Base-by-base conservation (phyloP, 2,113 vertebrate species). In the Porphyrio hochstetteri region DNA sequence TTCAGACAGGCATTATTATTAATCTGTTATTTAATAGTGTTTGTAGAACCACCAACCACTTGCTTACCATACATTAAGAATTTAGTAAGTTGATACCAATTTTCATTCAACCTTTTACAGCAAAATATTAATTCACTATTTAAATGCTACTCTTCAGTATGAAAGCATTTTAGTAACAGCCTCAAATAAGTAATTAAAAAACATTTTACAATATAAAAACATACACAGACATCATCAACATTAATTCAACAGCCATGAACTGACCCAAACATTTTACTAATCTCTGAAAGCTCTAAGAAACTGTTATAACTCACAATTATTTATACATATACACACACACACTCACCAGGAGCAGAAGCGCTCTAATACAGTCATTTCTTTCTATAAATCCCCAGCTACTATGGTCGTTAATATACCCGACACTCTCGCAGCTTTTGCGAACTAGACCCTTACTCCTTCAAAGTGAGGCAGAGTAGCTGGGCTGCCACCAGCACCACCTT, bases 301-400 rank as follows among this genome's bases (percentile, higher is more conserved):
- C 10, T 2, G 11, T 1, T 19, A 14, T 23, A 5, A 11, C 17
- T 46, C 3, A 5, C 0, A 8, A 1, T 0, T 1, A 48, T 33
- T 13, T 13, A 40, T 40, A 4, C 13, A 12, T 40, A 18, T 19
- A 18, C 4, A 46, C 17, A 1, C 1, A 11, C 16, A n/a, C 1
- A 2, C 9, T 64, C 2, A 7, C 6, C 25, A 7, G 2, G 0
- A 48, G 3, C 17, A 42, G 6, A 21, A 1, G 9, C 9, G 10
- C 10, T 2, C 10, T 9, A 4, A 9, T 0, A 0, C 17, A 4
- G 1, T 3, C 5, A 23, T 9, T 6, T 11, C 5, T 46, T 15
- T 20, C 13, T 35, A 11, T 38, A 64, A 24, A 5, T 5, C 4
- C 7, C 6, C 5, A 25, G 1, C 40, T n/a, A 11, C 5, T 2